These are phyloP conservation scores for Gallinago media DNA, from an alignment of 2,113 vertebrate genomes.

Conservation along the genomic window DNA sequence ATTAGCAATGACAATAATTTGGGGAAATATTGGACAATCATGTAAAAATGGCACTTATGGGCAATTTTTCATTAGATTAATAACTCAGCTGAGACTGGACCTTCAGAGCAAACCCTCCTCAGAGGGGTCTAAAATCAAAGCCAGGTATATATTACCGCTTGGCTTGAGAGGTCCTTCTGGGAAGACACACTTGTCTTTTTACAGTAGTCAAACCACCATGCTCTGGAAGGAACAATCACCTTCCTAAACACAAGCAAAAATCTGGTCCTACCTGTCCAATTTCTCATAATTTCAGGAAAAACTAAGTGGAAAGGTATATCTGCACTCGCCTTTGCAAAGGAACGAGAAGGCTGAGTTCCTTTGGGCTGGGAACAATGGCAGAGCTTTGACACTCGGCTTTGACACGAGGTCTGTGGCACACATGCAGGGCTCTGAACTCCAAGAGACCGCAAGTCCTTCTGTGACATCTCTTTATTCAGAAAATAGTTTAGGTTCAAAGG, in stretches of 20 bases:
- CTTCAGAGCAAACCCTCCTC: background rate
- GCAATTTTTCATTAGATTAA: background rate
- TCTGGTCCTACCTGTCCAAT: too few species aligned
- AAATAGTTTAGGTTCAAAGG: background rate
- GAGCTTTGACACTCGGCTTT: background rate
- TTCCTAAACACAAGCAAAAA: background rate
- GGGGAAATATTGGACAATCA: background rate
- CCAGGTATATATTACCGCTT: background rate
- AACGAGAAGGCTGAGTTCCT: rapidly evolving
- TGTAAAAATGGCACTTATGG: background rate
- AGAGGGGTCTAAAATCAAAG: background rate
- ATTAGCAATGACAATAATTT: background rate
- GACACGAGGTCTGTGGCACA: background rate
- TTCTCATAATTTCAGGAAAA: background rate
- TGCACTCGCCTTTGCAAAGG: background rate
- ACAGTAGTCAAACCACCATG: background rate
- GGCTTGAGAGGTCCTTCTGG: background rate
- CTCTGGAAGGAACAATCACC: background rate
- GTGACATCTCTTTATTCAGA: background rate
- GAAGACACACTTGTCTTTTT: background rate
- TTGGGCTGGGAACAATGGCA: background rate
- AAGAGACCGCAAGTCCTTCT: background rate
- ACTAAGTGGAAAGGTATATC: background rate
- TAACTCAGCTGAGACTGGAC: background rate
- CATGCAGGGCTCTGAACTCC: background rate